These are phyloP conservation scores for Cepaea hortensis DNA, from an alignment of 2,888 invertebrate genomes.

Conservation along the genomic window DNA sequence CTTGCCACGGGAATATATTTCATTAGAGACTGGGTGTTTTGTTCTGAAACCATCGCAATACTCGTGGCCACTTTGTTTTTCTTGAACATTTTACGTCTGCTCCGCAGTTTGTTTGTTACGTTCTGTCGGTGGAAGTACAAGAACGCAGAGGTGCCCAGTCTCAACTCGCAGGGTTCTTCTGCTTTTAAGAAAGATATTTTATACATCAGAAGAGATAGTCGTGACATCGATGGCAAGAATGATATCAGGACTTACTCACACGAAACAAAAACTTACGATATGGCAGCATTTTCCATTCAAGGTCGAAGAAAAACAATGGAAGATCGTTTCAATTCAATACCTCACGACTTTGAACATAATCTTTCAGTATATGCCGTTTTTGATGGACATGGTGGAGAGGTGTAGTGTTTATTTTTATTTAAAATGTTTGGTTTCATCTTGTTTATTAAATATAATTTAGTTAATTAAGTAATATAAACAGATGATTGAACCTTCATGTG, in stretches of 20 bases:
- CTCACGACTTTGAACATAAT: slow-evolving; percentile 87
- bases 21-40: slow-evolving; percentile 47
- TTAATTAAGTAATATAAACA: too few species aligned
- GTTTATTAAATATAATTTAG: too few species aligned
- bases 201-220: background rate
- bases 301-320: slow-evolving; percentile 94
- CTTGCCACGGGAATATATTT: slow-evolving; percentile 32
- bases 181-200: background rate
- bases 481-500: too few species aligned
- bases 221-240: slow-evolving; percentile 11
- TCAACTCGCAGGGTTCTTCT: background rate
- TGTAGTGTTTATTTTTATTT: slow-evolving; percentile 61
- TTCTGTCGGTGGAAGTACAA: slow-evolving; percentile 48
- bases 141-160: background rate
- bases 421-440: background rate
- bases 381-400: slow-evolving; percentile 96
- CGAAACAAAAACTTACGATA: slow-evolving; percentile 73
- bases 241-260: slow-evolving; percentile 31
- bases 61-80: slow-evolving; percentile 39
- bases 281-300: slow-evolving; percentile 92
- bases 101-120: slow-evolving; percentile 32
- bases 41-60: slow-evolving; percentile 40
- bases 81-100: slow-evolving; percentile 41
- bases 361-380: slow-evolving; percentile 93
- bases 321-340: slow-evolving; percentile 92